These are phyloP conservation scores for Drosophila diplacantha DNA, from an alignment of 2,888 invertebrate genomes.

Conservation along the genomic window DNA sequence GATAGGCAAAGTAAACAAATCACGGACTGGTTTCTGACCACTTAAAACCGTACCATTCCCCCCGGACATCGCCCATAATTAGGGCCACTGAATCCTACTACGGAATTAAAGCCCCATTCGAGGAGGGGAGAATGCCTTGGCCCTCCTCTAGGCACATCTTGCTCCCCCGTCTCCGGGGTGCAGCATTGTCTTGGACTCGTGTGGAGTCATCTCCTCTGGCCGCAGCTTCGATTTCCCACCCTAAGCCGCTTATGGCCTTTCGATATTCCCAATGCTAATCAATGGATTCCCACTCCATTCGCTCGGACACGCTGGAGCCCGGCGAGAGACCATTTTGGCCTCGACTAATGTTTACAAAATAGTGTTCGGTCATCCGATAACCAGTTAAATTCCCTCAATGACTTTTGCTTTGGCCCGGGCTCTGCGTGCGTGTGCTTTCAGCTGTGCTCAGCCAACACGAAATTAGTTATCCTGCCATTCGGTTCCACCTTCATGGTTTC, in stretches of 20 bases:
- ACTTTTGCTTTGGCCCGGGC: conserved; percentile 51
- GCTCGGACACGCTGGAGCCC: conserved; percentile 9
- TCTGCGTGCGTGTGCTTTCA: conserved; percentile 39
- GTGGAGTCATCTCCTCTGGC: conserved; percentile 23
- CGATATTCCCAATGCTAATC: conserved; percentile 43
- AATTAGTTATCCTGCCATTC: conserved; percentile 57
- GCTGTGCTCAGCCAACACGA: conserved; percentile 63
- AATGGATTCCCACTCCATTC: conserved; percentile 16
- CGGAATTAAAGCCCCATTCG: conserved; percentile 11
- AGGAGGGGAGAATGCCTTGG: conserved; percentile 13
- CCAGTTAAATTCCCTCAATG: conserved; percentile 59
- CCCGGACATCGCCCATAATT: conserved; percentile 6
- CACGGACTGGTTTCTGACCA: conserved; percentile 1
- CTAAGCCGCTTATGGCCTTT: conserved; percentile 34
- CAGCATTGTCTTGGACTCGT: conserved; percentile 34
- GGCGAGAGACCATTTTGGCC: conserved; percentile 42
- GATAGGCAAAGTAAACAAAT: conserved; percentile 8
- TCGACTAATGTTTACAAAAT: conserved; percentile 63
- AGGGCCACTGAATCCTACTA: conserved; percentile 6
- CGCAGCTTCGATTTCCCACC: conserved; percentile 2
- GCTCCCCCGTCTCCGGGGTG: not conserved
- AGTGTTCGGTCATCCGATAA: conserved; percentile 68
- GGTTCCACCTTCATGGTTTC: conserved; percentile 9
- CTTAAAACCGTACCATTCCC: conserved; percentile 4
- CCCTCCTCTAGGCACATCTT: conserved; percentile 12